Base-by-base conservation (phyloP, 2,797 vertebrate species). In the Microcaecilia unicolor region DNA sequence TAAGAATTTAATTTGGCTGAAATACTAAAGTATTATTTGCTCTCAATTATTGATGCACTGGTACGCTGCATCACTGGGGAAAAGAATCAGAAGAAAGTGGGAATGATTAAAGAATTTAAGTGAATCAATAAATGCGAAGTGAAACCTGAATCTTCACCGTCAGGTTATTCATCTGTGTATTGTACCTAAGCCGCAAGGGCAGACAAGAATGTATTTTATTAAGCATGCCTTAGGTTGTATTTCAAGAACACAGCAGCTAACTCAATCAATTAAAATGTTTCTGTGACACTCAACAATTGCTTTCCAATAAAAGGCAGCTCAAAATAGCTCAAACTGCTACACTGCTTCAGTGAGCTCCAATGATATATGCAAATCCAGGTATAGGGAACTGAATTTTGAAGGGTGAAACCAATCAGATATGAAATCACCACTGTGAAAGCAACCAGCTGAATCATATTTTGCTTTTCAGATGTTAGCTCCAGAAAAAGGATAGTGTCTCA, bases 131-230 rank as follows among this genome's bases (percentile, higher is more conserved):
- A n/a, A n/a, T n/a, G n/a, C n/a, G n/a, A n/a, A n/a, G n/a, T n/a
- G n/a, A n/a, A n/a, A n/a, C n/a, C n/a, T n/a, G n/a, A n/a, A n/a
- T n/a, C n/a, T n/a, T n/a, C n/a, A n/a, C n/a, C n/a, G n/a, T n/a
- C n/a, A n/a, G n/a, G n/a, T n/a, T n/a, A n/a, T n/a, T n/a, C n/a
- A n/a, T n/a, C n/a, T n/a, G n/a, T n/a, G n/a, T n/a, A n/a, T n/a
- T n/a, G n/a, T n/a, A n/a, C n/a, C n/a, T n/a, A n/a, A n/a, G n/a
- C n/a, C n/a, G n/a, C n/a, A n/a, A n/a, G n/a, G n/a, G n/a, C n/a
- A n/a, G n/a, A n/a, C 30, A 31, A n/a, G 22, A 34, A 26, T 39
- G 22, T 39, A 37, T 36, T 41, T 25, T 29, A 22, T 33, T 11
- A 33, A 12, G 5, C 28, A 17, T 29, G 3, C 10, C 26, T 7